Evolutionary conservation across 1,140 invertebrate genomes (phyloP).

Genomic region (Magallana angulata): DNA sequence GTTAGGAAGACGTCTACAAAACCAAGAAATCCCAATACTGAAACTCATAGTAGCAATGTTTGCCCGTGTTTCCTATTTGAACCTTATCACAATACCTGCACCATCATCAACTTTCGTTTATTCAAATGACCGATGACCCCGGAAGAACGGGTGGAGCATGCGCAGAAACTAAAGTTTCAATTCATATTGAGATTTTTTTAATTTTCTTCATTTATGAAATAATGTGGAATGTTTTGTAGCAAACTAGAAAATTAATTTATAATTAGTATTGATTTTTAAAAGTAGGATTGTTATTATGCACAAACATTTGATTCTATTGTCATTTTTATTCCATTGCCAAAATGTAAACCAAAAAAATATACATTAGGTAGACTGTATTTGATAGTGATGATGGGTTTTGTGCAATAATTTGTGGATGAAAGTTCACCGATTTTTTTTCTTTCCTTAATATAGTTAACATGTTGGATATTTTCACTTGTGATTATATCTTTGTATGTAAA

Average conservation of each 20-base stretch:
- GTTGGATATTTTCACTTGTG: slow-evolving; percentile 4
- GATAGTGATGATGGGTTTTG: neutral
- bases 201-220: neutral
- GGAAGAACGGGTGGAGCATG: slow-evolving; percentile 11
- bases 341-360: neutral
- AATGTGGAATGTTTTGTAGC: slow-evolving; percentile 15
- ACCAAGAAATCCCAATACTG: slow-evolving; percentile 27
- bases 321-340: slow-evolving; percentile 14
- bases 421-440: slow-evolving; percentile 18
- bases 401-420: slow-evolving; percentile 27
- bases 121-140: slow-evolving; percentile 24
- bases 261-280: neutral
- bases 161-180: slow-evolving; percentile 24
- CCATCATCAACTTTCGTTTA: slow-evolving; percentile 35
- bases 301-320: neutral
- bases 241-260: neutral
- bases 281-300: slow-evolving; percentile 9
- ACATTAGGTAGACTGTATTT: too few relatives aligned
- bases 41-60: slow-evolving; percentile 2
- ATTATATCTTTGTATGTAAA: slow-evolving; percentile 1
- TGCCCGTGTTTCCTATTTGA: slow-evolving; percentile 6
- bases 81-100: neutral
- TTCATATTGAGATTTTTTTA: slow-evolving; percentile 16
- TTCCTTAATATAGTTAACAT: neutral
- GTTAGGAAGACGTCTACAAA: neutral